Conservation (phyloP, 2,888 invertebrate species). For the Cataglyphis livida region DNA sequence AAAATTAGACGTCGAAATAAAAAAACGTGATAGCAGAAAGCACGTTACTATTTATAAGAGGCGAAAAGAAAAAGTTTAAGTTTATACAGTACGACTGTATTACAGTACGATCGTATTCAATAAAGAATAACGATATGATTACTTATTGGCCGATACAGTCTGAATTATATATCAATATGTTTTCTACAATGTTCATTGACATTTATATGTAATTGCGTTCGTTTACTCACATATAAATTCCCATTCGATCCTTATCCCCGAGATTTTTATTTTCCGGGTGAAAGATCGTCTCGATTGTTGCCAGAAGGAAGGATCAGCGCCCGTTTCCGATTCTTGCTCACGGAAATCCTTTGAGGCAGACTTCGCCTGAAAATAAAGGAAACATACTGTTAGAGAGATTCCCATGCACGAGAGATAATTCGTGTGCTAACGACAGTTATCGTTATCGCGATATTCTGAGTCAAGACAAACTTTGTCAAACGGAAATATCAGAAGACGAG, state of each 20-base stretch:
- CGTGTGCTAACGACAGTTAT: constrained; percentile 38
- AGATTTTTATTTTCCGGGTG: constrained; percentile 24
- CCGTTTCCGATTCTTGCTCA: constrained; percentile 18
- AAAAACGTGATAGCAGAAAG: not conserved
- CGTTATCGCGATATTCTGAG: constrained; percentile 51
- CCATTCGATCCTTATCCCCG: constrained; percentile 34
- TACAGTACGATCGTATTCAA: not conserved
- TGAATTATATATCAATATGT: not conserved
- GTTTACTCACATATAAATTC: constrained; percentile 47
- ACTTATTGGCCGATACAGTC: not conserved
- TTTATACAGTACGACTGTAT: not conserved
- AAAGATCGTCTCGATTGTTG: constrained; percentile 70
- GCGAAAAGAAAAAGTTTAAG: not conserved
- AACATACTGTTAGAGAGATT: constrained; percentile 33
- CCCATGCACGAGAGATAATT: constrained; percentile 48
- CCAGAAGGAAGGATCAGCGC: constrained; percentile 56
- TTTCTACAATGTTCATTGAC: not conserved
- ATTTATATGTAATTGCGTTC: not conserved
- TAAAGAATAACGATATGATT: not conserved
- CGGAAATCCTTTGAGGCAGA: constrained; percentile 35
- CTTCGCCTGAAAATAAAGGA: constrained; percentile 58
- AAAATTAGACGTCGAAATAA: not conserved
- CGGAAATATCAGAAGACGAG: not conserved
- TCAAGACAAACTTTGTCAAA: not conserved
- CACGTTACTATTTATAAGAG: not conserved